Evolutionary conservation across 2,113 vertebrate genomes (phyloP).

Genomic region (Empidonax alnorum): DNA sequence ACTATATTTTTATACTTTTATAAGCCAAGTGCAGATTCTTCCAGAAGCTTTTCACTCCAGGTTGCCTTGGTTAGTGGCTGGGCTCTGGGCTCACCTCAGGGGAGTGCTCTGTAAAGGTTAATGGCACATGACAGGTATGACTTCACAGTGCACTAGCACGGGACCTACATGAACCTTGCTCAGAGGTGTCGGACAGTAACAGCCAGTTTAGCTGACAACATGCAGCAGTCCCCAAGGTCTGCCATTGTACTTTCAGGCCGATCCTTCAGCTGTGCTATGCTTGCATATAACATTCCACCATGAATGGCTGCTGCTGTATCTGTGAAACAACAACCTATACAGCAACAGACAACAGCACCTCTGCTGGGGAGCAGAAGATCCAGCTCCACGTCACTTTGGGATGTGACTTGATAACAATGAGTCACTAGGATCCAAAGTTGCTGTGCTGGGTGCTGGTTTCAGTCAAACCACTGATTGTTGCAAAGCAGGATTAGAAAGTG

Average conservation of each 20-base stretch:
- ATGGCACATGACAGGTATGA: fast-evolving
- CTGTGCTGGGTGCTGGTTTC: not conserved
- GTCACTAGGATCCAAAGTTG: not conserved
- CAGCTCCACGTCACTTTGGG: not conserved
- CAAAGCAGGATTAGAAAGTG: not conserved
- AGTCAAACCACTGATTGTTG: not conserved
- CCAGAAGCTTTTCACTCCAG: not conserved
- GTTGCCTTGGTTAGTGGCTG: not conserved
- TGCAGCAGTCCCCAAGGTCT: not conserved
- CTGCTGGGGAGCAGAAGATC: not conserved
- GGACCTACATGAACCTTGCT: not conserved
- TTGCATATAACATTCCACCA: not conserved
- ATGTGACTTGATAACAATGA: not conserved
- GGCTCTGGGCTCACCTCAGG: not conserved
- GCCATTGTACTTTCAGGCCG: not conserved
- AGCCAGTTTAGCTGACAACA: not conserved
- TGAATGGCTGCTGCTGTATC: not conserved
- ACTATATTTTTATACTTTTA: not conserved
- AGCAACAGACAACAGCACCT: not conserved
- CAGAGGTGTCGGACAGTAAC: not conserved
- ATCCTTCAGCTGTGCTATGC: not conserved
- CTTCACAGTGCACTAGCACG: fast-evolving
- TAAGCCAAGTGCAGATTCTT: not conserved
- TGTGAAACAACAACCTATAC: conserved; percentile 1
- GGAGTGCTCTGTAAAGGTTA: not conserved